These are phyloP conservation scores for Myzus persicae DNA, from an alignment of 1,140 invertebrate genomes.

Conservation along the genomic window DNA sequence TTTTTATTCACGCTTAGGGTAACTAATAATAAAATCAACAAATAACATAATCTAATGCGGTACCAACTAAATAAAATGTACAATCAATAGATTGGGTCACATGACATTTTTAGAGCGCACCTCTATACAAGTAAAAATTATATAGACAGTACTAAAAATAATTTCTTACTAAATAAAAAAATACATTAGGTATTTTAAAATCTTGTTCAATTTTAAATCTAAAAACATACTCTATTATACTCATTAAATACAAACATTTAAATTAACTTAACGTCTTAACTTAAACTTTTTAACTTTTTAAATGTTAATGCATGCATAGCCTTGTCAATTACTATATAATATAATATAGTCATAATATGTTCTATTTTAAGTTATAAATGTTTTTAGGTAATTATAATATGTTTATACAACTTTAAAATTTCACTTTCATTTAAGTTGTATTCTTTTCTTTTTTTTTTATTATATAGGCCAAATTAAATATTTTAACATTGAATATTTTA, in stretches of 20 bases:
- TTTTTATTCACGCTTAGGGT: background rate
- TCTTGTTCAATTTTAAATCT: background rate
- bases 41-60: background rate
- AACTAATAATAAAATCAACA: background rate
- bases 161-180: background rate
- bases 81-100: background rate
- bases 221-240: background rate
- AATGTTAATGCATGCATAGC: background rate
- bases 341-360: background rate
- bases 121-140: background rate
- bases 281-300: background rate
- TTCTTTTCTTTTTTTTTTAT: background rate
- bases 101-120: background rate
- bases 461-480: background rate
- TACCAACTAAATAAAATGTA: background rate
- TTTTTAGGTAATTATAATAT: background rate
- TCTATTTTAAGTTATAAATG: slow-evolving; percentile 5
- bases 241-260: background rate
- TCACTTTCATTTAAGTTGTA: background rate
- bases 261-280: background rate
- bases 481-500: slow-evolving; percentile 66
- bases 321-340: slow-evolving; percentile 2
- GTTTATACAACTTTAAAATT: background rate
- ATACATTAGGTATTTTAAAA: background rate
- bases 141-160: background rate